These are phyloP conservation scores for Acromyrmex echinatior DNA, from an alignment of 1,140 invertebrate genomes.

Conservation along the genomic window DNA sequence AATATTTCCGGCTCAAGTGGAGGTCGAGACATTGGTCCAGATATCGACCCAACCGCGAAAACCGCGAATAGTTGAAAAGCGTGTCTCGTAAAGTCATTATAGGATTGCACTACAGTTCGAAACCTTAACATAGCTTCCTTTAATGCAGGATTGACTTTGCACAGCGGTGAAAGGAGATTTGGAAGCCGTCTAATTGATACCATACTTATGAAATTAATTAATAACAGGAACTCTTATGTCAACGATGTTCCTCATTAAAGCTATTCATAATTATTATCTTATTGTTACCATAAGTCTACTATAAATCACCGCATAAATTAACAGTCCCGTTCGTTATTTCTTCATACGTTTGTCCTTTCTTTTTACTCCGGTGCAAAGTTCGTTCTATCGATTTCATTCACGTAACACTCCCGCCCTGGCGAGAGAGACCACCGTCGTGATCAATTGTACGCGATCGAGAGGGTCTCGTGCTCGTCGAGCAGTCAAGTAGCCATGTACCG, in stretches of 20 bases:
- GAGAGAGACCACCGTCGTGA: constrained; percentile 8
- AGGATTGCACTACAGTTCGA: background rate
- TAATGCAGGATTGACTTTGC: constrained; percentile 2
- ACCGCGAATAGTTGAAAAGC: constrained; percentile 18
- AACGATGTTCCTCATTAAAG: background rate
- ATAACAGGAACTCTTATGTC: background rate
- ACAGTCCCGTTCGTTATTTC: background rate
- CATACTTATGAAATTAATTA: background rate
- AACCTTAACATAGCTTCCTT: background rate
- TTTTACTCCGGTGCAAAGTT: constrained; percentile 34
- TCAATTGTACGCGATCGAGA: constrained; percentile 5
- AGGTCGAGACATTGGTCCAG: constrained; percentile 32
- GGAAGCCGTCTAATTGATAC: background rate
- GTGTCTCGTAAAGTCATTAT: background rate
- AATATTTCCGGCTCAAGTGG: background rate
- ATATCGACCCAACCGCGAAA: constrained; percentile 16
- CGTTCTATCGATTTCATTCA: background rate
- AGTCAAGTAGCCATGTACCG: constrained; percentile 38
- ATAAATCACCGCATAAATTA: background rate
- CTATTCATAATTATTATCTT: background rate
- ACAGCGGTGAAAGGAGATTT: background rate
- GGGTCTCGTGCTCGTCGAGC: constrained; percentile 9
- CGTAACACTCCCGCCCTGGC: constrained; percentile 2
- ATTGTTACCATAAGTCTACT: background rate
- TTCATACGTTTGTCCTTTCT: background rate